Base-by-base conservation (phyloP, 2,113 vertebrate species). In the Ptilorrhoa leucosticta region DNA sequence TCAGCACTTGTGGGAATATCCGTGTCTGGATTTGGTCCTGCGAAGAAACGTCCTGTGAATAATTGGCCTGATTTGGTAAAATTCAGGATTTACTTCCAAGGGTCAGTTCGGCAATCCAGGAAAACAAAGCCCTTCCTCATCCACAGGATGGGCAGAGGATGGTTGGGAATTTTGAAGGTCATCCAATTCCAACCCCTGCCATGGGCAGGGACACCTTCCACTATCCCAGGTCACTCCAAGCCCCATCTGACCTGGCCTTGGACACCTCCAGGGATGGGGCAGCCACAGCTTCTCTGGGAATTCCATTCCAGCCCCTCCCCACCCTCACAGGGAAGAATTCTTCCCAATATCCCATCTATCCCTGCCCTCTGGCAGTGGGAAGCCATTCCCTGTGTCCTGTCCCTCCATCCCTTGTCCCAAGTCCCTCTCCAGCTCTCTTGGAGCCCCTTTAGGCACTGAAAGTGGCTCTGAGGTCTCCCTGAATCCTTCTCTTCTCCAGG, bases 241-340 rank as follows among this genome's bases (percentile, higher is more conserved):
- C 7, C 12, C 6, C 0, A 0, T 5, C 39, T 54, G 60, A 0
- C 6, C 27, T 53, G 54, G 28, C 2, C 8, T 33, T 27, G 12
- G 18, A 28, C 12, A 23, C 2, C 61, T 69, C 4, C 39, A 45
- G 45, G 45, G 22, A 37, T 39, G 23, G 3, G 4, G 0, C 15
- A 61, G 54, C 39, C 23, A 15, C 45, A 61, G 15, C 1, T 78
- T 2, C 83, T 53, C 39, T 39, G 22, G 54, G 45, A 53, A 87
- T 45, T 45, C 12, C 9, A 23, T 60, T 13, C 72, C 15, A 51
- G 14, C 1, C 0, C 9, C 21, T 58, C 21, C 6, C 0, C 45
- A 37, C 22, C 9, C 17, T 51, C 11, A 0, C 5, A 60, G 0
- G 39, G 11, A 60, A 6, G 22, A 60, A 39, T 69, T 60, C 1